phyloP scores from a whole-genome alignment of 2,113 vertebrate genomes.

The Onychostoma macrolepis region DNA sequence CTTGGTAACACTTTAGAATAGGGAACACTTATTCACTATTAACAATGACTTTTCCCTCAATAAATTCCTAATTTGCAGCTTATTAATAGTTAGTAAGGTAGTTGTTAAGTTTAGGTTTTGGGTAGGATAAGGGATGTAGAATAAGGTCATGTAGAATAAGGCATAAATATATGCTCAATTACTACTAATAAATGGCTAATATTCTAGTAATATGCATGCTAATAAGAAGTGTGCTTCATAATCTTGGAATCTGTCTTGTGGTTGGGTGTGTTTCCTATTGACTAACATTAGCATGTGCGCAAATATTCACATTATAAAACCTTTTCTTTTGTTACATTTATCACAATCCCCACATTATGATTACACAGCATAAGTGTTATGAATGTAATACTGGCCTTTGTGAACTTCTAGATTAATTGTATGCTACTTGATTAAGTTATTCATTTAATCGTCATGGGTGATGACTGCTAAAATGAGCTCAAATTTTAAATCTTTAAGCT shows the following conservation, averaged over 20 bases:
- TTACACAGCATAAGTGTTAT: background rate
- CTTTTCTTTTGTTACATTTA: background rate
- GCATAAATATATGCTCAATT: too few species aligned
- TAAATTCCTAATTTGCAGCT: too few species aligned
- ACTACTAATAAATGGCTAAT: too few species aligned
- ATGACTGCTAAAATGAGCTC: background rate
- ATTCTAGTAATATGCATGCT: too few species aligned
- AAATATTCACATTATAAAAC: background rate
- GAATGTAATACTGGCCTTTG: background rate
- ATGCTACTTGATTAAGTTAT: conserved; percentile 26
- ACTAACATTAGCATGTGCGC: background rate
- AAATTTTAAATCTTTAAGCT: background rate
- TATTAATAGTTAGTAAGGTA: too few species aligned
- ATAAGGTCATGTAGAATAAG: too few species aligned
- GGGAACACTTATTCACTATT: too few species aligned
- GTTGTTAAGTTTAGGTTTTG: too few species aligned
- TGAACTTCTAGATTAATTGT: conserved; percentile 8
- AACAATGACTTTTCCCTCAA: too few species aligned
- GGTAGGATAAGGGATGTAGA: too few species aligned
- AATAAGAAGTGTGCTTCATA: too few species aligned
- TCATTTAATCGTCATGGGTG: conserved; percentile 7
- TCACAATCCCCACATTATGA: background rate
- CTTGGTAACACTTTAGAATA: too few species aligned
- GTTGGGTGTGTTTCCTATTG: background rate
- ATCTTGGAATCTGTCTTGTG: background rate